Base-by-base conservation (phyloP, 2,888 invertebrate genomes). In the Polydrusus cervinus region DNA sequence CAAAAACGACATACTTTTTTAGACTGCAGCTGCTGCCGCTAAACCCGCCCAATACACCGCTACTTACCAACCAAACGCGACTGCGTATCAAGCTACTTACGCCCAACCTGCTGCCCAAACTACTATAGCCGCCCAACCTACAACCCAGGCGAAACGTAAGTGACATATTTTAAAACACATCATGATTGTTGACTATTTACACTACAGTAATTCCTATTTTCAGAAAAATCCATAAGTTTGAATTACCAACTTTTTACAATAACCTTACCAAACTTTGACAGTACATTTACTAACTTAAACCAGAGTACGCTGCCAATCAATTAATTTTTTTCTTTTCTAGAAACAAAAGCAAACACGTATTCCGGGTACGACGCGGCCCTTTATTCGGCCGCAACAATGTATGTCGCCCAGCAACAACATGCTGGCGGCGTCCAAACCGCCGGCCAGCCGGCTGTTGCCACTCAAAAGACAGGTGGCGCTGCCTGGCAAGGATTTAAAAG, bases 371-470 rank as follows among this genome's bases (percentile, higher is more conserved):
- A 97, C 90, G 95, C 97, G 81, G 97, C 97, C 82, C 91, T 98
- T 81, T 98, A 97, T 89, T 97, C 95, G 88, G 97, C 97, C 80
- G 97, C 97, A 79, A 95, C 96, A 78, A 95, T 95, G 93, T 98
- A 96, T 88, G 96, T 97, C 83, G 96, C 96, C 83, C 96, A 95
- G 85, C 93, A 94, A 87, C 78, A 78, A 25, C 72, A 72, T 16
- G 90, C 88, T 79, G 90, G 89, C 79, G 89, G 88, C 18, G 90
- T 88, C 81, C 75, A 71, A 30, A 79, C 75, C 3, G 75, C 75
- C 0, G 72, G 84, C 84, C 88, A 80, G 87, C 88, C 83, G 88
- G 89, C 83, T 89, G 90, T 90, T 90, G 90, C 84, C 89, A 90
- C 68, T 91, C 91, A 66, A 25, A 57, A 69, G 8, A 83, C 88